Evolutionary conservation across 2,888 invertebrate genomes (phyloP), one percentile per base, ranked within the genome.

Genomic region (Branchipolynoe longqiensis): DNA sequence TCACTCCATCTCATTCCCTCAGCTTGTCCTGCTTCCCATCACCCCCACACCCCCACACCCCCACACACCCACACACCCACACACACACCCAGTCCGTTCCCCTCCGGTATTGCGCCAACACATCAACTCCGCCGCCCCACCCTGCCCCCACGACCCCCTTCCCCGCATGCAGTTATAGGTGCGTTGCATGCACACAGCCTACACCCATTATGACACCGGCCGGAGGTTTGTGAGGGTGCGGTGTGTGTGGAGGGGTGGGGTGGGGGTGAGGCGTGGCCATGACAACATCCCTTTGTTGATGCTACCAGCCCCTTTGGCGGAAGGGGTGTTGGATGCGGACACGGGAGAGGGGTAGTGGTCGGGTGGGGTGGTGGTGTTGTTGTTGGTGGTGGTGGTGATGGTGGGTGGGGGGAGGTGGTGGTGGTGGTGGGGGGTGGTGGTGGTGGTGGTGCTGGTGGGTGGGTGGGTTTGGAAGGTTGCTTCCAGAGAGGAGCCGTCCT

Each of bases 261-360:
- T n/a, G n/a, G n/a, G n/a, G n/a, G n/a, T n/a, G n/a, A n/a, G n/a
- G n/a, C n/a, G n/a, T n/a, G 28, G 25, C 69, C 69, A 69, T 69
- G 69, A 69, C 69, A 69, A 69, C 69, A 22, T 38, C n/a, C 69
- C 69, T 69, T 69, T 69, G 69, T 69, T 69, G 69, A 69, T 38
- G 69, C 18, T 69, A 69, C 69, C 36, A 69, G 69, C 69, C 69
- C 69, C 69, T 69, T 69, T 69, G 69, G 69, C 69, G 69, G 69
- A 4, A 3, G 48, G 48, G 48, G 8, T 12, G 48, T 48, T 18
- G 18, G 48, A 48, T 12, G 48, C 48, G 8, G 48, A 18, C 48
- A 12, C 48, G 48, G 48, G n/a, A n/a, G n/a, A n/a, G n/a, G n/a
- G n/a, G n/a, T n/a, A n/a, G n/a, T n/a, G n/a, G n/a, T n/a, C n/a